Evolutionary conservation across 2,888 invertebrate genomes (phyloP).

Genomic region (Chalcosyrphus nemorum): DNA sequence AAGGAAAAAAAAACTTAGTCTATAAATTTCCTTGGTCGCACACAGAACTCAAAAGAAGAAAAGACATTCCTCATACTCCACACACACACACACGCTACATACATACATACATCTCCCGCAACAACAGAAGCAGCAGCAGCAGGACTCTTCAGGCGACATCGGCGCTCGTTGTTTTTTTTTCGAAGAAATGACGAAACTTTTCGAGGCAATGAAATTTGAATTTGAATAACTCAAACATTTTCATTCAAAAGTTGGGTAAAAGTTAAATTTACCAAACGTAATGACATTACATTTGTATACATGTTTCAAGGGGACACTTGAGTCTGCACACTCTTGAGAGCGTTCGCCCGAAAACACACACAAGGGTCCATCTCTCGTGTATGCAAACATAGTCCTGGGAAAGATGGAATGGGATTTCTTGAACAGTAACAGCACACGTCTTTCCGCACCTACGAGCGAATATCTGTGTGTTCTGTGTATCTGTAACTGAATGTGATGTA

Average conservation of each 20-base stretch:
- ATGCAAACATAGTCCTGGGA: slow-evolving; percentile 44
- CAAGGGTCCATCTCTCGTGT: slow-evolving; percentile 56
- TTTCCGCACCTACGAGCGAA: not conserved
- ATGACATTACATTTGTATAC: slow-evolving; percentile 73
- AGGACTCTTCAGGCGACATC: not conserved
- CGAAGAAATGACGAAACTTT: slow-evolving; percentile 57
- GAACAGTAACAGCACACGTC: slow-evolving; percentile 7
- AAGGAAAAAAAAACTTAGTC: slow-evolving; percentile 27
- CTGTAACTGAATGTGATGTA: slow-evolving; percentile 64
- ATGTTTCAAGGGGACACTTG: slow-evolving; percentile 67
- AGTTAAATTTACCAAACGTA: slow-evolving; percentile 73
- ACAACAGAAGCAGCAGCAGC: not conserved
- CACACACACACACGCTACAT: not conserved
- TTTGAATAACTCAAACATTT: slow-evolving; percentile 73
- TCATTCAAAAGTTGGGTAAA: slow-evolving; percentile 71
- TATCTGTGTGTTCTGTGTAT: slow-evolving; percentile 20
- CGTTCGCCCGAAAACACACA: slow-evolving; percentile 59
- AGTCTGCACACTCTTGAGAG: slow-evolving; percentile 51
- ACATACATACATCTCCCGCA: slow-evolving; percentile 2
- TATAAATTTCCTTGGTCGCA: slow-evolving; percentile 37
- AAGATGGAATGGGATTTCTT: slow-evolving; percentile 17
- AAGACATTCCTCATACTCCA: slow-evolving; percentile 23
- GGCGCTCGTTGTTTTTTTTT: not conserved
- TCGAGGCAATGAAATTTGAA: slow-evolving; percentile 69
- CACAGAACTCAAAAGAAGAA: not conserved